phyloP scores from a whole-genome alignment of 1,140 invertebrate species.

The Heliothis subflexa region DNA sequence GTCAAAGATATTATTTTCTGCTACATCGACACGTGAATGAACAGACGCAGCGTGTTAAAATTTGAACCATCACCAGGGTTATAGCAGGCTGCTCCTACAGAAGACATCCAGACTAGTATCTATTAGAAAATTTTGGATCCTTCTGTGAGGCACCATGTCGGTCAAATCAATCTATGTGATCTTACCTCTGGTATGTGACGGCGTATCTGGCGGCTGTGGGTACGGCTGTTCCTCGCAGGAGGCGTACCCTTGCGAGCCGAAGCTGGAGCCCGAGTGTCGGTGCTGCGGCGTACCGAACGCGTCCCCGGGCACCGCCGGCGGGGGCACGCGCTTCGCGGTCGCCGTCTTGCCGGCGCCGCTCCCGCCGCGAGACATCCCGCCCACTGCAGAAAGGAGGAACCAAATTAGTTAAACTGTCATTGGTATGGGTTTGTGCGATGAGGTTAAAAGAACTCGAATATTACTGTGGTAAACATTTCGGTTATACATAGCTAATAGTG shows the following conservation, averaged over 20 bases:
- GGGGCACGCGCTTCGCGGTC: conserved; percentile 93
- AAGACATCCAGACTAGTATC: too few species aligned
- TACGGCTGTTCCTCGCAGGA: conserved; percentile 90
- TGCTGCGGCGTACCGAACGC: conserved; percentile 86
- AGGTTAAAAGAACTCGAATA: background rate
- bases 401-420: background rate
- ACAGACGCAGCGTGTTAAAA: too few species aligned
- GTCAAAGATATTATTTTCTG: too few species aligned
- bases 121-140: too few species aligned
- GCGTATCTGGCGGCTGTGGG: conserved; percentile 84
- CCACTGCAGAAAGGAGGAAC: conserved; percentile 87
- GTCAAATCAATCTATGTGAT: too few species aligned
- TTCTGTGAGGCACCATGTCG: too few species aligned
- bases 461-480: too few species aligned
- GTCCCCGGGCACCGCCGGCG: conserved; percentile 92
- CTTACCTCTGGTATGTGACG: conserved; percentile 83
- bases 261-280: conserved; percentile 91
- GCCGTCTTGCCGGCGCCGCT: conserved; percentile 89
- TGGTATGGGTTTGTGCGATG: too few species aligned
- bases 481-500: too few species aligned
- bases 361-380: conserved; percentile 92
- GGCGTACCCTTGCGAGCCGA: conserved; percentile 91
- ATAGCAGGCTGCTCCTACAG: too few species aligned
- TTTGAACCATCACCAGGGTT: too few species aligned
- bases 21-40: too few species aligned